A percentile compares a stretch with the other conserved stretches of the same genome.
phyloP scores from a whole-genome alignment of 2,888 invertebrate genomes.

The Phanerotoma sp. region DNA sequence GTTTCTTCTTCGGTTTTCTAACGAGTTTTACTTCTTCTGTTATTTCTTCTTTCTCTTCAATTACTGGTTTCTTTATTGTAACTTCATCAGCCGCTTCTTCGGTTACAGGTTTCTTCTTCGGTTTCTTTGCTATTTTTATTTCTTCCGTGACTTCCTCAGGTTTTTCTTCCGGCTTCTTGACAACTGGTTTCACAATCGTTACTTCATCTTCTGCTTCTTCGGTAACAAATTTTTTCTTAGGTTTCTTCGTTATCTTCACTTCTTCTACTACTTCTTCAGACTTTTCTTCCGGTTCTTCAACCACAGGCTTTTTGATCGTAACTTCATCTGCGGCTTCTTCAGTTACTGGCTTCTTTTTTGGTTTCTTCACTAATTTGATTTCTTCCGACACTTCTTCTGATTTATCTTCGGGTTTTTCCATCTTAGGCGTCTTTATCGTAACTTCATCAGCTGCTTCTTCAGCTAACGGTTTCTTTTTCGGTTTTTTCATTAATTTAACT shows the following conservation, averaged over 20 bases:
- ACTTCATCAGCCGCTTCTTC: slow-evolving; percentile 37
- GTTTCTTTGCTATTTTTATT: slow-evolving; percentile 49
- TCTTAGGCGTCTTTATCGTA: slow-evolving; percentile 41
- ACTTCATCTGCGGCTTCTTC: slow-evolving; percentile 37
- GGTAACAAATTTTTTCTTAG: slow-evolving; percentile 34
- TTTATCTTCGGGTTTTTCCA: slow-evolving; percentile 41
- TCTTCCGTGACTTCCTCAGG: slow-evolving; percentile 42
- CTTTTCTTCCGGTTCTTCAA: slow-evolving; percentile 36
- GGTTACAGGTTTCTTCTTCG: slow-evolving; percentile 52
- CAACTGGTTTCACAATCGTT: slow-evolving; percentile 38
- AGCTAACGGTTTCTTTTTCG: slow-evolving; percentile 39
- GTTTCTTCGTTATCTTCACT: slow-evolving; percentile 41
- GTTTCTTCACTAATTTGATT: slow-evolving; percentile 54
- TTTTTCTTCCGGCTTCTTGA: slow-evolving; percentile 43
- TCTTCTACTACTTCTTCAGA: slow-evolving; percentile 36
- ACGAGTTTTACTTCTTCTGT: slow-evolving; percentile 36
- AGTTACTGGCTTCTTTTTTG: slow-evolving; percentile 52
- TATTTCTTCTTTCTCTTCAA: slow-evolving; percentile 35
- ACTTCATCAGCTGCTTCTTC: slow-evolving; percentile 43
- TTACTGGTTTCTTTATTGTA: slow-evolving; percentile 47
- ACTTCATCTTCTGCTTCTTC: slow-evolving; percentile 44
- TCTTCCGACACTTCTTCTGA: slow-evolving; percentile 50
- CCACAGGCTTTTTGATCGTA: slow-evolving; percentile 47
- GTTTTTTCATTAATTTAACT: slow-evolving; percentile 57
- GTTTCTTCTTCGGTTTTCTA: slow-evolving; percentile 40